These are phyloP conservation scores for Ctenomys sociabilis DNA, from an alignment of 2,113 vertebrate species.

Conservation along the genomic window DNA sequence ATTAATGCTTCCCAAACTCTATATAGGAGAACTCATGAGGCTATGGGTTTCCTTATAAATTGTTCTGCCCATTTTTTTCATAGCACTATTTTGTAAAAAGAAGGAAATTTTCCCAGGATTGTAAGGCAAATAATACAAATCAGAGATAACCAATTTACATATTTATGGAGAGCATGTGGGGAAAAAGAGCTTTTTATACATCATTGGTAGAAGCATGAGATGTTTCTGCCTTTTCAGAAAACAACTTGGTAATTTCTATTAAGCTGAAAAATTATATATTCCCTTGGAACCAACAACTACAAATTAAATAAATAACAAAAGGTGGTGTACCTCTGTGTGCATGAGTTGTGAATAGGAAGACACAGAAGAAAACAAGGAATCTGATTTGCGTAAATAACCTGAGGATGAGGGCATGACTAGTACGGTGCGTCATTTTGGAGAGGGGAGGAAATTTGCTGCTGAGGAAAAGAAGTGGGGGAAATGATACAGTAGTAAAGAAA, in stretches of 20 bases:
- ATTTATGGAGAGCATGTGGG: conserved; percentile 46
- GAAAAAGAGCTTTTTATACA: conserved; percentile 37
- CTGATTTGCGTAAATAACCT: neutral
- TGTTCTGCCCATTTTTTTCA: neutral
- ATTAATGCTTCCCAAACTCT: neutral
- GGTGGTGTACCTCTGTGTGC: neutral
- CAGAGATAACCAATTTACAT: conserved; percentile 61
- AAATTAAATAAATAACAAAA: conserved; percentile 11
- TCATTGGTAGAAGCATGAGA: conserved; percentile 42
- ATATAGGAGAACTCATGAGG: neutral
- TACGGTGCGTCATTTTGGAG: neutral
- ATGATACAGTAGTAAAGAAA: neutral
- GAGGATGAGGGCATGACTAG: neutral
- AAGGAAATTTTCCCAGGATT: conserved; percentile 39
- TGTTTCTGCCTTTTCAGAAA: conserved; percentile 56
- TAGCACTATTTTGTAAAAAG: conserved; percentile 2
- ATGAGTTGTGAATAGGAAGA: neutral
- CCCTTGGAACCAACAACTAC: conserved; percentile 17
- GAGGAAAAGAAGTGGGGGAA: neutral
- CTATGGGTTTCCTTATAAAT: neutral
- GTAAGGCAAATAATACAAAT: conserved; percentile 64
- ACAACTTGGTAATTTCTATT: conserved; percentile 39
- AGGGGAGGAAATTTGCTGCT: neutral
- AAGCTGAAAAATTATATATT: conserved; percentile 48
- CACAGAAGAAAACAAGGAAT: neutral